Conservation (phyloP, 2,888 invertebrate genomes). For the Laspeyria flexula region DNA sequence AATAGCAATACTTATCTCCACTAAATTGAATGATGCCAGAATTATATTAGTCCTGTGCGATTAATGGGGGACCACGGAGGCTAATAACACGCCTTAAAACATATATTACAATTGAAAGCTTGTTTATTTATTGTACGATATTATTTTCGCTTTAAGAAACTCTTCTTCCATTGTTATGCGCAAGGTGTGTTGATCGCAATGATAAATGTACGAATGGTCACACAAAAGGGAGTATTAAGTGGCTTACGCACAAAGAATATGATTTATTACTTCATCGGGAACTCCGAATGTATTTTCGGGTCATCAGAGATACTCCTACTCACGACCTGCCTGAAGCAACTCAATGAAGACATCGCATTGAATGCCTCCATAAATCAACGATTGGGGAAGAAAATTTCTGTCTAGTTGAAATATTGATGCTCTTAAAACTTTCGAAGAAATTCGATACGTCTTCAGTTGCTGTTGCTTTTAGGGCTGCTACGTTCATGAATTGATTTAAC, state of each 20-base stretch:
- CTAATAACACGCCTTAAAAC: slow-evolving; percentile 8
- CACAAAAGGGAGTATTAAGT: slow-evolving; percentile 69
- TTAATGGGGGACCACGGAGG: slow-evolving; percentile 4
- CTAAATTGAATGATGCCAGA: neutral
- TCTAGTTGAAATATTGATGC: slow-evolving; percentile 68
- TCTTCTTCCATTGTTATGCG: slow-evolving; percentile 44
- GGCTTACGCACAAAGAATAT: slow-evolving; percentile 71
- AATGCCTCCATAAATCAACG: slow-evolving; percentile 77
- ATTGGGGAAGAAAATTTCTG: slow-evolving; percentile 50
- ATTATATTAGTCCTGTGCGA: neutral
- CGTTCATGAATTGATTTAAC: neutral
- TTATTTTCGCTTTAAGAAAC: slow-evolving; percentile 10
- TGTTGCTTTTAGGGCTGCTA: slow-evolving; percentile 31
- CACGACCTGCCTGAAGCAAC: slow-evolving; percentile 78
- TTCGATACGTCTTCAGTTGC: slow-evolving; percentile 25
- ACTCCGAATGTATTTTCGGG: slow-evolving; percentile 73
- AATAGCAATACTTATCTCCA: too few relatives aligned
- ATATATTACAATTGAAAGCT: slow-evolving; percentile 4
- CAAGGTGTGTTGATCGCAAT: slow-evolving; percentile 59
- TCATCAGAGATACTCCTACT: slow-evolving; percentile 74
- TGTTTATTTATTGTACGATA: slow-evolving; percentile 7
- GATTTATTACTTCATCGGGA: slow-evolving; percentile 81
- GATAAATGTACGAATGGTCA: slow-evolving; percentile 64
- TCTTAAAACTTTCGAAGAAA: slow-evolving; percentile 41
- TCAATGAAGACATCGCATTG: slow-evolving; percentile 78